phyloP scores from a whole-genome alignment of 2,797 vertebrate genomes.

The Cyprinella venusta region DNA sequence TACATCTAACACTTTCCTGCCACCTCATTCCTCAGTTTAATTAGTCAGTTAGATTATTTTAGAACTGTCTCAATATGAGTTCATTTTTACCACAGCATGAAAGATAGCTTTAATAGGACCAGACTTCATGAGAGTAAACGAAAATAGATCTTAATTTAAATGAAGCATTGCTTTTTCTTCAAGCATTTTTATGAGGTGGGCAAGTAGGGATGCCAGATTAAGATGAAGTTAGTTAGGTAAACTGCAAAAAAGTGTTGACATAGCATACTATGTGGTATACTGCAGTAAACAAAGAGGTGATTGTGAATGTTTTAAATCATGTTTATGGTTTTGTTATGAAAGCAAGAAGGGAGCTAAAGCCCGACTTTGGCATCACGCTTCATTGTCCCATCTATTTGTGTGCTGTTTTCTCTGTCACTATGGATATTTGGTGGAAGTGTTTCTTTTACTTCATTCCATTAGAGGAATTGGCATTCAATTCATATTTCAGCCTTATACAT shows the following conservation, averaged over 20 bases:
- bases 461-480: conserved; percentile 10
- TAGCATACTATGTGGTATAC: not conserved
- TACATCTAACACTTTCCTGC: conserved; percentile 59
- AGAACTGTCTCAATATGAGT: conserved; percentile 43
- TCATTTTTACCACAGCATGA: conserved; percentile 30
- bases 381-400: conserved; percentile 40
- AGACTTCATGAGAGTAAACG: not conserved
- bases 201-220: conserved; percentile 10
- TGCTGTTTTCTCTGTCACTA: conserved; percentile 33
- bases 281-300: conserved; percentile 14
- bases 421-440: conserved; percentile 41
- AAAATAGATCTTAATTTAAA: conserved; percentile 24
- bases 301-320: conserved; percentile 30
- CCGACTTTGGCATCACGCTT: conserved; percentile 19
- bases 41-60: conserved; percentile 65
- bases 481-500: conserved; percentile 17
- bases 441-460: conserved; percentile 23
- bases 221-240: conserved; percentile 14
- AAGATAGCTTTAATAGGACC: conserved; percentile 27
- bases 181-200: not conserved
- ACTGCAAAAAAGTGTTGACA: conserved; percentile 5
- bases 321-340: conserved; percentile 25
- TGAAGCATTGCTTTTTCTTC: conserved; percentile 14
- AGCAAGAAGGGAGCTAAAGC: conserved; percentile 13
- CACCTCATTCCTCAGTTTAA: conserved; percentile 54